Evolutionary conservation across 2,888 invertebrate species (phyloP).

Genomic region (Teleogryllus oceanicus): DNA sequence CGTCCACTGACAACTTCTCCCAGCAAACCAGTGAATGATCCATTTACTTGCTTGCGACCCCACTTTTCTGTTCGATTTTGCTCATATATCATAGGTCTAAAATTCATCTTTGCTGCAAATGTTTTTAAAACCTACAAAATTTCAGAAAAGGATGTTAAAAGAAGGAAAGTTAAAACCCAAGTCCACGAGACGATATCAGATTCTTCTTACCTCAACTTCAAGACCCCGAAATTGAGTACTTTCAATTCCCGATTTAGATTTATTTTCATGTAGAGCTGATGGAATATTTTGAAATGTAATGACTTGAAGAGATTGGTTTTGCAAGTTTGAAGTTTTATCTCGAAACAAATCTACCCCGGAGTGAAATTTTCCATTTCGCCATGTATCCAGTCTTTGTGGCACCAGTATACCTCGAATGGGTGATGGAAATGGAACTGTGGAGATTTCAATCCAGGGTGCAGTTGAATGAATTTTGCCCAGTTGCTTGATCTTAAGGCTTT

Average conservation of each 20-base stretch:
- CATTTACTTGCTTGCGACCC: slow-evolving; percentile 63
- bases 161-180: background rate
- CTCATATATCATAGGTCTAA: slow-evolving; percentile 64
- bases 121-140: slow-evolving; percentile 61
- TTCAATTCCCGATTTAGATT: slow-evolving; percentile 23
- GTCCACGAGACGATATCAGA: background rate
- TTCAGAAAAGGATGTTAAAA: slow-evolving; percentile 23
- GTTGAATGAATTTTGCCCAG: background rate
- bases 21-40: slow-evolving; percentile 66
- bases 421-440: slow-evolving; percentile 71
- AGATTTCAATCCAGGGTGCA: slow-evolving; percentile 63
- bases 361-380: slow-evolving; percentile 61
- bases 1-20: slow-evolving; percentile 53
- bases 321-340: slow-evolving; percentile 60
- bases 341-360: slow-evolving; percentile 51
- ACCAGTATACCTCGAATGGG: slow-evolving; percentile 56
- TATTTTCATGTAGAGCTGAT: slow-evolving; percentile 53
- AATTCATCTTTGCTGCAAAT: slow-evolving; percentile 67
- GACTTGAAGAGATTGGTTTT: slow-evolving; percentile 58
- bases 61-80: slow-evolving; percentile 62
- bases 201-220: slow-evolving; percentile 61
- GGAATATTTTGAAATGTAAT: slow-evolving; percentile 67
- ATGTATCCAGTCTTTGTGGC: slow-evolving; percentile 62
- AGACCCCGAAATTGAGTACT: slow-evolving; percentile 50
- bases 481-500: slow-evolving; percentile 40